Base-by-base conservation (phyloP, 2,113 vertebrate species). In the Nyctibius bracteatus region DNA sequence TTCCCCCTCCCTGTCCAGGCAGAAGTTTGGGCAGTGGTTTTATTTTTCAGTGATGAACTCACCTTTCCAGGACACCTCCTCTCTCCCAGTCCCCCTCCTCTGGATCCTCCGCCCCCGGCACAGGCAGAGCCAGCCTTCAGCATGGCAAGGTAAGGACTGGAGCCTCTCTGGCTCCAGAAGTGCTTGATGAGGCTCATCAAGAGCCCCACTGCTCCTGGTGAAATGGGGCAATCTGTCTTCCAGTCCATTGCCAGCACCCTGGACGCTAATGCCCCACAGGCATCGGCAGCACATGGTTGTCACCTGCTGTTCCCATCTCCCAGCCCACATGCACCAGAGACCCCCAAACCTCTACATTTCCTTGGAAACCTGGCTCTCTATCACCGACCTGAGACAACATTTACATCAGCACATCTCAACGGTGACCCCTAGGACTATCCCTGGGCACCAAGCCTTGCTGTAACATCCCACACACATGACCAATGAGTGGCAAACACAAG, bases 211-310 rank as follows among this genome's bases (percentile, higher is more conserved):
- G 37, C 61, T 77, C 37, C 44, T 47, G 41, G 3, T 28, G 51
- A 85, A 92, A 82, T 27, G 25, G 46, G 33, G 23, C 1, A 3
- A 79, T 55, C 35, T 2, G 11, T 24, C 35, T 74, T 54, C 41
- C 57, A 75, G 61, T 11, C 51, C 71, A 66, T 0, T 61, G 55
- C 22, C 55, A 86, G 41, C 63, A 78, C 25, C 28, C 27, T n/a
- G 63, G n/a, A 5, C 0, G 0, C 59, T 2, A 10, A 15, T 43
- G 23, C 10, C 11, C 22, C 33, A 14, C 0, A 2, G 58, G 16
- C 9, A 8, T 22, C 8, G 10, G 41, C 30, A 71, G 67, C 37
- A 47, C 23, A 12, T 8, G 20, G 25, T 12, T 59, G 27, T 31
- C 0, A 0, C 37, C 44, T 65, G 30, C 16, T 70, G 11, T 23